Evolutionary conservation across 2,113 vertebrate species (phyloP).

Genomic region (zebrafish (Danio rerio)): GRCz12tu NC_133180.1:5930501-5931000

Average conservation of each 20-base stretch:
- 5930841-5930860: constrained; percentile 45
- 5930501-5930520: constrained; percentile 37
- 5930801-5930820: constrained; percentile 85
- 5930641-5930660: constrained; percentile 77
- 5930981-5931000: constrained; percentile 15
- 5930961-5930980: not conserved
- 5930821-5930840: constrained; percentile 73
- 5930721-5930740: constrained; percentile 85
- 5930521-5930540: constrained; percentile 43
- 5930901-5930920: constrained; percentile 60
- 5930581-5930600: constrained; percentile 44
- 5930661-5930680: constrained; percentile 74
- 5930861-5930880: constrained; percentile 58
- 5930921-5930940: constrained; percentile 51
- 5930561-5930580: constrained; percentile 61
- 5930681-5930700: constrained; percentile 85
- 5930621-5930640: constrained; percentile 77
- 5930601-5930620: constrained; percentile 68
- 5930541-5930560: constrained; percentile 55
- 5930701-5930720: constrained; percentile 83
- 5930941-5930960: constrained; percentile 59
- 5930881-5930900: constrained; percentile 61
- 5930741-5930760: constrained; percentile 81
- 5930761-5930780: constrained; percentile 91
- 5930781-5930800: constrained; percentile 88